A percentile compares a stretch with the other conserved stretches of the same genome.
Evolutionary conservation across 1,140 invertebrate genomes (phyloP).

Genomic region (Lordiphosa clarofinis): DNA sequence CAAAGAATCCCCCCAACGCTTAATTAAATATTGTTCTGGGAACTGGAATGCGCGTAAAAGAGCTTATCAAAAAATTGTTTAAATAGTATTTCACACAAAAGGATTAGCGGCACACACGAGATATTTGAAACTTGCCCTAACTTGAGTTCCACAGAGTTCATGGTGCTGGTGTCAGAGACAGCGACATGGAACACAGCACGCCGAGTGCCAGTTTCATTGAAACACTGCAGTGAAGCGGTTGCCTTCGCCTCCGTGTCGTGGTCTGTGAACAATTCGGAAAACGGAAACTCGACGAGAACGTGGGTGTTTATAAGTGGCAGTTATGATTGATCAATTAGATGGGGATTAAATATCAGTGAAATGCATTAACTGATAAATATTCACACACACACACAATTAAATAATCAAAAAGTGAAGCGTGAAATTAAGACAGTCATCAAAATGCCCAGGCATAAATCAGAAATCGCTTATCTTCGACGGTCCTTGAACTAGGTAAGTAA

Average conservation of each 20-base stretch:
- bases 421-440: too few species aligned
- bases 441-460: too few species aligned
- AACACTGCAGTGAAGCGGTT: constrained; percentile 10
- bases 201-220: constrained; percentile 6
- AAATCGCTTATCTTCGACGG: too few species aligned
- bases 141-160: constrained; percentile 8
- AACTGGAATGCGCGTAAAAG: constrained; percentile 38
- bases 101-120: constrained; percentile 3
- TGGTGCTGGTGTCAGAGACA: constrained; percentile 3
- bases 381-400: background rate
- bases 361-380: constrained; percentile 21
- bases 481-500: constrained; percentile 1
- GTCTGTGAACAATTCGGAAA: background rate
- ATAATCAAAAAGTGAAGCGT: background rate
- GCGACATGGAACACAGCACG: constrained; percentile 7
- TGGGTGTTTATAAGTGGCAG: constrained; percentile 1
- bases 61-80: constrained; percentile 31
- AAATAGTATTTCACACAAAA: constrained; percentile 17
- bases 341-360: constrained; percentile 7
- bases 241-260: constrained; percentile 2
- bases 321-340: constrained; percentile 12
- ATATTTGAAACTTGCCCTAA: constrained; percentile 4
- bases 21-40: constrained; percentile 43
- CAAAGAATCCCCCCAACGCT: too few species aligned
- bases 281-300: constrained; percentile 9